Percentiles rank a stretch among this genome's conserved stretches.
Conservation (phyloP, 2,797 vertebrate genomes). For the Gymnoscopelus microlampas region DNA sequence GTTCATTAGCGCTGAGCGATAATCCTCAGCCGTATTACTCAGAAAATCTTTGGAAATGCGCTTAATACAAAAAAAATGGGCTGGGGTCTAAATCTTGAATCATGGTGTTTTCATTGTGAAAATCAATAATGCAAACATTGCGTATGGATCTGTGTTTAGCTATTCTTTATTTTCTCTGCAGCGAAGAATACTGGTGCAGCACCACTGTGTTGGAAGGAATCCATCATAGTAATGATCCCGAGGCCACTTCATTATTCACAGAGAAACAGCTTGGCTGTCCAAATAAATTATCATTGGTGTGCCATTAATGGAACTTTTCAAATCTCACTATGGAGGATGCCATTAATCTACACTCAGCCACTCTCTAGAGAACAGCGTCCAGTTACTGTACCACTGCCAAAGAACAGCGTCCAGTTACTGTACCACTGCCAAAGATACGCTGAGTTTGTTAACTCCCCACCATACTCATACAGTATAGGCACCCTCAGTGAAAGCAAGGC, state of each 20-base stretch:
- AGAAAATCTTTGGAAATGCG: conserved; percentile 23
- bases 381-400: conserved; percentile 48
- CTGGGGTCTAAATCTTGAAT: conserved; percentile 13
- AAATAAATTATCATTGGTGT: conserved; percentile 75
- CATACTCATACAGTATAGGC: conserved; percentile 40
- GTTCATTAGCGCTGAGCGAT: conserved; percentile 40
- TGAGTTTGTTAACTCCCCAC: conserved; percentile 56
- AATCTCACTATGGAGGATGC: conserved; percentile 59
- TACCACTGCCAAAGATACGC: conserved; percentile 34
- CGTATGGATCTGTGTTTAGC: conserved; percentile 28
- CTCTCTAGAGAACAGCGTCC: conserved; percentile 43
- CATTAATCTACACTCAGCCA: conserved; percentile 64
- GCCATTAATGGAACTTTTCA: conserved; percentile 72
- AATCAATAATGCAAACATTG: conserved; percentile 52
- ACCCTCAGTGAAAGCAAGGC: conserved; percentile 40
- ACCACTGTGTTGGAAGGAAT: conserved; percentile 58
- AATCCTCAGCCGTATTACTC: conserved; percentile 35
- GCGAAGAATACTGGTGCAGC: conserved; percentile 39
- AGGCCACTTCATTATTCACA: conserved; percentile 73
- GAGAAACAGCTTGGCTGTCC: conserved; percentile 67
- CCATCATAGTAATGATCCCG: conserved; percentile 73
- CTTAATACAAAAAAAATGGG: conserved; percentile 13
- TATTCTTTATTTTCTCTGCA: conserved; percentile 30
- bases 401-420: conserved; percentile 34
- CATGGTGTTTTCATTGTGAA: conserved; percentile 18